Base-by-base conservation (phyloP, 2,113 vertebrate species). In the Coptodon rendalli region DNA sequence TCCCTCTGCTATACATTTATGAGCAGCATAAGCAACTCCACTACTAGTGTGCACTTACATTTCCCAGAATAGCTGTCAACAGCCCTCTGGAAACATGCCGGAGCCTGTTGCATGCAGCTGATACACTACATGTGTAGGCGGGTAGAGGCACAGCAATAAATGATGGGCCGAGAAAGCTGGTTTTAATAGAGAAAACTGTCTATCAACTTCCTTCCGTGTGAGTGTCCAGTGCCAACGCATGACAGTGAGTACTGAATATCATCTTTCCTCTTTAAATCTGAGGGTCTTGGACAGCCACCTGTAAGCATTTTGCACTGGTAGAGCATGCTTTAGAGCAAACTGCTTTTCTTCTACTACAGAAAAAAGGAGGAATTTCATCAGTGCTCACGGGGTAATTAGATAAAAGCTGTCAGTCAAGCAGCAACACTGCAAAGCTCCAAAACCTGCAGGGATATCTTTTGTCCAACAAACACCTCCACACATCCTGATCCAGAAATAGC, bases 111-210 rank as follows among this genome's bases (percentile, higher is more conserved):
- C 45, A 78, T 52, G 27, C 73, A 78, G 73, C 73, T 78, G 31
- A 86, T 43, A 80, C 22, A 88, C 78, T 59, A 57, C 73, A 84
- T 78, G 56, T 82, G 90, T 89, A 63, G 87, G 85, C 61, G 84
- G 82, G 71, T 79, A 84, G 40, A 79, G 48, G 86, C 82, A 73
- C 38, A 86, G 29, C 56, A 90, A 81, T 71, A 27, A 59, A 79
- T 54, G 34, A 79, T 43, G 38, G 22, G 14, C 36, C 43, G 45
- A 56, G 53, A 61, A 71, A 19, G 38, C 19, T 17, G 16, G 3
- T 82, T 57, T 76, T 52, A 82, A 57, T 71, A 9, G 7, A 80
- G 4, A 24, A 73, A 81, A 36, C 9, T 24, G 34, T 61, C 71
- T 48, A 78, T 78, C 73, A n/a, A 31, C 45, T 78, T 78, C 71